Conservation (phyloP, 2,113 vertebrate species). For the Cyphomyrus discorhynchus region DNA sequence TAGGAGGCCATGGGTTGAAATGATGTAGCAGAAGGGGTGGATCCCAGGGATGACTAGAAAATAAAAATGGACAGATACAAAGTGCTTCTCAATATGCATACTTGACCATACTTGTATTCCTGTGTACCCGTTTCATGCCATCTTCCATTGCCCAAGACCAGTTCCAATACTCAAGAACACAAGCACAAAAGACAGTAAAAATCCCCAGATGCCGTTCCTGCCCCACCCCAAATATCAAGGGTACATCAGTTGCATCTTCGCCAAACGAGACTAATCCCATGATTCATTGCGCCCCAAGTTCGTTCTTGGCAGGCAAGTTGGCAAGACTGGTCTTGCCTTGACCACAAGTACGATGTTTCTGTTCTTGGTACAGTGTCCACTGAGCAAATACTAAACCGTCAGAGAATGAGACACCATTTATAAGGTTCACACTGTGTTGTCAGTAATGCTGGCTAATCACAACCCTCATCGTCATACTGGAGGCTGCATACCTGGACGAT, state of each 20-base stretch:
- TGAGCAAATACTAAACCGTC: background rate
- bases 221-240: too few species aligned
- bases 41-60: slow-evolving; percentile 82
- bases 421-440: background rate
- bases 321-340: background rate
- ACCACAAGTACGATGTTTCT: background rate
- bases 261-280: background rate
- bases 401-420: background rate
- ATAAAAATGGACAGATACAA: slow-evolving; percentile 21
- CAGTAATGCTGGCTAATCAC: background rate
- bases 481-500: slow-evolving; percentile 79
- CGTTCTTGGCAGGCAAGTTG: background rate
- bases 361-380: background rate
- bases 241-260: too few species aligned
- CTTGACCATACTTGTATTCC: background rate
- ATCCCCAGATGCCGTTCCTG: background rate
- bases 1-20: slow-evolving; percentile 83
- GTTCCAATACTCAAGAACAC: background rate
- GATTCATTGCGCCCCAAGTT: background rate
- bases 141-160: background rate
- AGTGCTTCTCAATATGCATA: background rate
- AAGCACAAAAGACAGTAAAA: background rate
- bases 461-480: background rate
- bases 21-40: slow-evolving; percentile 62
- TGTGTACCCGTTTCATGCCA: background rate